Evolutionary conservation across 2,797 vertebrate genomes (phyloP), one percentile per base, ranked within the genome.

Genomic region (Danio choprae): DNA sequence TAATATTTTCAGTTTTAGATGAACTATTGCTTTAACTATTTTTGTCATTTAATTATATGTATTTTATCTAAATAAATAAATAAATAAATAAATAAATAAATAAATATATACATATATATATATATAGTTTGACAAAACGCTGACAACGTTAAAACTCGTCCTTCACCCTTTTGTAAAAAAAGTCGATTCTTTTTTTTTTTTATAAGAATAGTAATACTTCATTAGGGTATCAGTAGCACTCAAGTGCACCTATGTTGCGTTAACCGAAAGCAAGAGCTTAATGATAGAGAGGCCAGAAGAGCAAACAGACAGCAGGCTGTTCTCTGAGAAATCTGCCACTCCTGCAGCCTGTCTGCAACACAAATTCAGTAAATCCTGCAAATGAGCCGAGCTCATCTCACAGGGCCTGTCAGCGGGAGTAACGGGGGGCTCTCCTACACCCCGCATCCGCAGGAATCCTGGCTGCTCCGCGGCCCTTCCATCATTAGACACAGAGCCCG

Each of bases 341-440:
- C 76, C 64, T 40, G 76, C 41, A 40, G 64, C 6, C 76, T 22
- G 76, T 78, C 76, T 78, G 76, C 64, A 69, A 78, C 48, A 78
- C 20, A 69, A 78, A 69, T 69, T 78, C 76, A 59, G 76, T 69
- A 78, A 69, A 69, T 75, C 77, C 68, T 74, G 80, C 81, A 85
- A 86, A 82, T 81, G 74, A 87, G 81, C 58, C 43, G 65, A 84
- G 69, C 83, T 82, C 81, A 67, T 79, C 80, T 81, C 80, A 63
- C 82, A 80, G 70, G 73, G 77, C 83, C 79, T 71, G 65, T 73
- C 76, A 82, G 72, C 56, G 48, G 20, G 70, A 16, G 51, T 41
- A 36, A 71, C 20, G 7, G 79, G 44, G 41, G 59, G 67, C 18
- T 36, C 69, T 84, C 50, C 68, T 64, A 62, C 77, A 84, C 74